phyloP scores from a whole-genome alignment of 2,888 invertebrate species.

The Philereme transversata region DNA sequence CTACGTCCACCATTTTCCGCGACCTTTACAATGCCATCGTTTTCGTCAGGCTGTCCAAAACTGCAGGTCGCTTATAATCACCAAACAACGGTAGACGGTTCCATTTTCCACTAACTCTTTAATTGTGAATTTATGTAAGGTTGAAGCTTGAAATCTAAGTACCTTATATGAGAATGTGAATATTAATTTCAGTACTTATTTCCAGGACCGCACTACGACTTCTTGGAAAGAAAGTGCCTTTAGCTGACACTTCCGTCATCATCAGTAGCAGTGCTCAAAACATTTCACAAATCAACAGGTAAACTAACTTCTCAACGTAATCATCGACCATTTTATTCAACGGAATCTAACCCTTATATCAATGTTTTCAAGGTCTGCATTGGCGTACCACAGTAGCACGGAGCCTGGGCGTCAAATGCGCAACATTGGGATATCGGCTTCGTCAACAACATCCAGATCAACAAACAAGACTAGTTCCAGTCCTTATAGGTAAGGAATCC shows the following conservation, averaged over 20 bases:
- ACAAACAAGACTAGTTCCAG: conserved; percentile 97
- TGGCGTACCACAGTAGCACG: conserved; percentile 89
- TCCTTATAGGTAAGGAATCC: conserved; percentile 88
- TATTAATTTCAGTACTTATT: conserved; percentile 30
- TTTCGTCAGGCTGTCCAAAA: too few species aligned
- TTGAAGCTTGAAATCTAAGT: too few species aligned
- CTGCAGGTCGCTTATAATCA: too few species aligned
- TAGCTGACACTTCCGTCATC: conserved; percentile 89
- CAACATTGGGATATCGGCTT: conserved; percentile 96
- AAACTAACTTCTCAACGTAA: conserved; percentile 3
- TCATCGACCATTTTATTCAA: not conserved
- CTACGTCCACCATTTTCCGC: too few species aligned
- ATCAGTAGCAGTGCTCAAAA: conserved; percentile 91
- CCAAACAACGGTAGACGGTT: too few species aligned
- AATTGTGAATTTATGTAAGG: too few species aligned
- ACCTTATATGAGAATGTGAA: conserved; percentile 48
- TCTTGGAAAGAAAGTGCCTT: conserved; percentile 92
- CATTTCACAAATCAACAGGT: conserved; percentile 84
- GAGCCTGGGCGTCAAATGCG: conserved; percentile 77
- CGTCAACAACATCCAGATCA: conserved; percentile 96
- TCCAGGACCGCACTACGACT: conserved; percentile 88
- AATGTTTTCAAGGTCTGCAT: conserved; percentile 85
- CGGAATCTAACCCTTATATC: not conserved
- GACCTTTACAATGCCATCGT: too few species aligned
- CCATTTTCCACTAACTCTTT: too few species aligned